Percentiles rank a stretch among this genome's conserved stretches.
phyloP scores from a whole-genome alignment of 2,888 invertebrate species.

The Branchellion lobata region DNA sequence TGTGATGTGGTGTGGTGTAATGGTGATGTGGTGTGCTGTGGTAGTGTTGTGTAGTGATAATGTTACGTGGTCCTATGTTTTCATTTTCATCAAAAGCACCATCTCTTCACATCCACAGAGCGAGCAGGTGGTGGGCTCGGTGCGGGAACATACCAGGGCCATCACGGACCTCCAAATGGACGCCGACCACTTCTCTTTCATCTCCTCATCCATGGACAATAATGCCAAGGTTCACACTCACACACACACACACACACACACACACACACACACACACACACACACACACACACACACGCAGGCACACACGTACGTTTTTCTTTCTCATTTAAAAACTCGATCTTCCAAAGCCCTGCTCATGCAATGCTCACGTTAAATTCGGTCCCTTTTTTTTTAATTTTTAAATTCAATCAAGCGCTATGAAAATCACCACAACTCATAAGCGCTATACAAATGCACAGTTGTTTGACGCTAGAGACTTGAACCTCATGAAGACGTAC shows the following conservation, averaged over 20 bases:
- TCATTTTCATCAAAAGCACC: too few relatives aligned
- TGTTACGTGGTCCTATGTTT: not conserved
- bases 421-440: too few relatives aligned
- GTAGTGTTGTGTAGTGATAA: not conserved
- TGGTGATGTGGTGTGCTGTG: not conserved
- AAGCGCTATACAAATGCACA: too few relatives aligned
- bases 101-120: too few relatives aligned
- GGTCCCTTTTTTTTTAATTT: too few relatives aligned
- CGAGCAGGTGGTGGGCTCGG: slow-evolving; percentile 76
- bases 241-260: too few relatives aligned
- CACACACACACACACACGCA: too few relatives aligned
- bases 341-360: too few relatives aligned
- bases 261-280: too few relatives aligned
- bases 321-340: not conserved
- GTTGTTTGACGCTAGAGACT: slow-evolving; percentile 82
- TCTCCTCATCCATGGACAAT: slow-evolving; percentile 93
- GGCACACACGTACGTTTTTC: too few relatives aligned
- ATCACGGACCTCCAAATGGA: slow-evolving; percentile 96
- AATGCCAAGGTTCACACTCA: slow-evolving; percentile 75
- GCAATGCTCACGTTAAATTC: too few relatives aligned
- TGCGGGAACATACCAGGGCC: slow-evolving; percentile 77
- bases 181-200: slow-evolving; percentile 89
- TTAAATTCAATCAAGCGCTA: too few relatives aligned
- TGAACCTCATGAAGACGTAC: slow-evolving; percentile 87
- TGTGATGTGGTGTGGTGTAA: not conserved